Evolutionary conservation across 1,140 invertebrate genomes (phyloP), one percentile per base, ranked within the genome.

Genomic region (Triops longicaudatus): DNA sequence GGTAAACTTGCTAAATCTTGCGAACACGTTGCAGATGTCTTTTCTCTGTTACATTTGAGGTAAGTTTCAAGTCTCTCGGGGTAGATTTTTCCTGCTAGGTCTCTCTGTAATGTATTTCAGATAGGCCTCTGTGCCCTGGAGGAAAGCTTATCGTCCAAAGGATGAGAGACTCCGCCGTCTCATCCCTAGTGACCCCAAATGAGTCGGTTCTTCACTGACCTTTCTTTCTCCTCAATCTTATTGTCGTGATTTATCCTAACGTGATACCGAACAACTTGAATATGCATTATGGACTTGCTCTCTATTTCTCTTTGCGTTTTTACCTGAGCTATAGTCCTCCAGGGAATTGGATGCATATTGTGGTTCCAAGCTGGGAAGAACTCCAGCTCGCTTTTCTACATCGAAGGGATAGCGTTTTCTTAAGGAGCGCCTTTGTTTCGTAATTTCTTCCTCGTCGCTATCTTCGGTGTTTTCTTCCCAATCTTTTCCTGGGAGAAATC

Each of bases 391-490:
- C 22, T 73, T 73, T n/a, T 12, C 73, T 12, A 73, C 73, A 17
- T 75, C 41, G 17, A 75, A 75, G 27, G 74, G 27, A 75, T 75
- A 75, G 26, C 74, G 37, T 43, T 75, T 75, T 11, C n/a, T 75
- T 63, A 63, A 42, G 37, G 74, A 43, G 26, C 44, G 74, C 31
- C 37, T 28, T 42, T 44, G 63, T 42, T 44, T 28, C 11, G 27
- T 27, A 26, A 2, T 75, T 42, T 75, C 74, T 75, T 75, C 37
- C 22, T 63, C 50, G 5, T 63, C 17, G 22, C 22, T 22, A 14
- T 63, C 0, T 63, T 63, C 17, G 17, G 10, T 14, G 17, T 63
- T 22, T n/a, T 63, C 50, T 5, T 63, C 50, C 50, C 50, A 63
- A 9, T 63, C 17, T 63, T 63, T 63, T 63, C 50, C 50, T 63